These are phyloP conservation scores for Ricordea florida DNA, from an alignment of 92 coral and sea anemone genomes.

Conservation along the genomic window DNA sequence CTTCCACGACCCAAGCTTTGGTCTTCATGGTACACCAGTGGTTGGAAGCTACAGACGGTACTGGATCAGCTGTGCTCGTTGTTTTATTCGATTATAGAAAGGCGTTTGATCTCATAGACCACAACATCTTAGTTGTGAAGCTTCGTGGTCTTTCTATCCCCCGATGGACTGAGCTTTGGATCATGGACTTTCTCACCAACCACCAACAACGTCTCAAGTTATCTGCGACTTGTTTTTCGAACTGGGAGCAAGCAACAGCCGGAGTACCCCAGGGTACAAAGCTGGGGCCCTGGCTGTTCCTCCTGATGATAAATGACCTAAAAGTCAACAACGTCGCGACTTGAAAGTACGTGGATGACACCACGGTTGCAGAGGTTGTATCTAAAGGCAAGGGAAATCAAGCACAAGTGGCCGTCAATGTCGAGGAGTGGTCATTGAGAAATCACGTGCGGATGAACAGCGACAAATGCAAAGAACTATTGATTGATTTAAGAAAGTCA, in stretches of 20 bases:
- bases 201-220: conserved; percentile 1
- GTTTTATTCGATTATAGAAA: conserved; percentile 5
- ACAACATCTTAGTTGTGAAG: neutral
- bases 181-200: neutral
- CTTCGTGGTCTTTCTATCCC: neutral
- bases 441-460: too few relatives aligned
- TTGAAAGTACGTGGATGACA: too few relatives aligned
- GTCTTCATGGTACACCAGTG: neutral
- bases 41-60: conserved; percentile 16
- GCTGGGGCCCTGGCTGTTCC: conserved; percentile 15
- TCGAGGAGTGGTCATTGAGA: too few relatives aligned
- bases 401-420: too few relatives aligned
- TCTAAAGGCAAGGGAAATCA: too few relatives aligned
- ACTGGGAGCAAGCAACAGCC: neutral
- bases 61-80: conserved; percentile 5
- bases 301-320: conserved; percentile 5
- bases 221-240: neutral
- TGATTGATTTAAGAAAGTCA: too few relatives aligned
- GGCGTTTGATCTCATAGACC: conserved; percentile 7
- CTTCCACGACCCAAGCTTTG: conserved; percentile 21
- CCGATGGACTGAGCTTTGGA: conserved; percentile 2
- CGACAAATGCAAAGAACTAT: too few relatives aligned
- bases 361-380: too few relatives aligned
- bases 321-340: too few relatives aligned
- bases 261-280: too few relatives aligned